Percentiles rank a stretch among this genome's conserved stretches.
phyloP scores from a whole-genome alignment of 1,140 invertebrate genomes.

The Pristionchus pacificus region DNA sequence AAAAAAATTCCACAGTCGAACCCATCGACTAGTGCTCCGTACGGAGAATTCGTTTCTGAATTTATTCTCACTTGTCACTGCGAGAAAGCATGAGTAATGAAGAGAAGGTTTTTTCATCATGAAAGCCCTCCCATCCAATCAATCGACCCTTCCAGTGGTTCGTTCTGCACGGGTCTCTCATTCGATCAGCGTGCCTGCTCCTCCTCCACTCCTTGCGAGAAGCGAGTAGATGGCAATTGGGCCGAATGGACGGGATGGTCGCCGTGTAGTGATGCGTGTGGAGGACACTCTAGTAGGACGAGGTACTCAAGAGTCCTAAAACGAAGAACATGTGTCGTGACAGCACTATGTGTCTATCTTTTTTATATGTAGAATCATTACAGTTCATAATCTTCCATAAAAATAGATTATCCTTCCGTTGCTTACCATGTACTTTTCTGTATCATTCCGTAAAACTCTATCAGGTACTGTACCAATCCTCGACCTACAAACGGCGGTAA shows the following conservation, averaged over 20 bases:
- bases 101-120: no score
- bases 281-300: conserved; percentile 57
- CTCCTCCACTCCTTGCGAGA: conserved; percentile 61
- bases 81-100: no score
- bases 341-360: not conserved
- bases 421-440: conserved; percentile 58
- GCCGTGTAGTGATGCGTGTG: conserved; percentile 58
- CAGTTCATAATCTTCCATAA: not conserved
- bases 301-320: conserved; percentile 23
- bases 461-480: conserved; percentile 76
- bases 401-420: not conserved
- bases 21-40: no score
- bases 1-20: no score
- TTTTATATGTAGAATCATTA: not conserved
- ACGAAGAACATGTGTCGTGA: conserved; percentile 1
- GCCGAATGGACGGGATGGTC: conserved; percentile 59
- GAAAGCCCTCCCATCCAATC: not conserved
- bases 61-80: no score
- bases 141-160: conserved; percentile 33
- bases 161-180: conserved; percentile 66
- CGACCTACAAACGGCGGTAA: conserved; percentile 73
- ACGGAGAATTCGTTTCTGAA: no score
- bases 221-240: conserved; percentile 58
- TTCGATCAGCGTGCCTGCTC: conserved; percentile 72
- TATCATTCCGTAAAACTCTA: no score